Conservation (phyloP, 2,113 vertebrate species). For the Sinocyclocheilus grahami region DNA sequence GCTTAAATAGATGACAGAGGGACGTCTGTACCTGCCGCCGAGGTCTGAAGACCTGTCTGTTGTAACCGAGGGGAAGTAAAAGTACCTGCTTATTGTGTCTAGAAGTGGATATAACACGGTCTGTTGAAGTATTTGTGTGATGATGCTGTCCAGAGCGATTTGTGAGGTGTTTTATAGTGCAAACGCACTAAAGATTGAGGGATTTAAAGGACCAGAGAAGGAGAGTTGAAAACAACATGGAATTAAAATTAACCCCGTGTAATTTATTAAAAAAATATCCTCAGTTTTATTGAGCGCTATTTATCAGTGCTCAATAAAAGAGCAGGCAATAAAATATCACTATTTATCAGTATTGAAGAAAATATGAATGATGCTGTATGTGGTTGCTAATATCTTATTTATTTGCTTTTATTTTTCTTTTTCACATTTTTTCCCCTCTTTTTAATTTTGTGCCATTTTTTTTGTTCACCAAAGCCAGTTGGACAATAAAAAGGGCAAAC, state of each 20-base stretch:
- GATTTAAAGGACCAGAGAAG: slow-evolving; percentile 1
- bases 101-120: neutral
- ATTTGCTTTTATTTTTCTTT: too few relatives aligned
- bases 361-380: neutral
- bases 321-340: neutral
- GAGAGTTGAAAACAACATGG: neutral
- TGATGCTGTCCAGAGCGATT: neutral
- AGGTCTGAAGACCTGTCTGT: slow-evolving; percentile 22
- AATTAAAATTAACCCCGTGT: neutral
- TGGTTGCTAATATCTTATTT: neutral
- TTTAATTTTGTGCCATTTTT: too few relatives aligned
- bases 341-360: neutral
- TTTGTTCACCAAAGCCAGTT: too few relatives aligned
- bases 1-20: slow-evolving; percentile 31
- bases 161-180: neutral
- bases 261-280: neutral
- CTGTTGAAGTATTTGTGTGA: slow-evolving; percentile 22
- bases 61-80: slow-evolving; percentile 1
- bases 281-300: neutral
- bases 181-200: neutral
- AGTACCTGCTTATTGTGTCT: neutral
- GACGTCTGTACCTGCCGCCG: slow-evolving; percentile 6
- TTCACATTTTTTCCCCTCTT: too few relatives aligned
- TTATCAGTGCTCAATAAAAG: neutral
- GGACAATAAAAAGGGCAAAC: too few relatives aligned